These are phyloP conservation scores for Papilio gigon DNA, from an alignment of 2,888 invertebrate genomes.

Conservation along the genomic window DNA sequence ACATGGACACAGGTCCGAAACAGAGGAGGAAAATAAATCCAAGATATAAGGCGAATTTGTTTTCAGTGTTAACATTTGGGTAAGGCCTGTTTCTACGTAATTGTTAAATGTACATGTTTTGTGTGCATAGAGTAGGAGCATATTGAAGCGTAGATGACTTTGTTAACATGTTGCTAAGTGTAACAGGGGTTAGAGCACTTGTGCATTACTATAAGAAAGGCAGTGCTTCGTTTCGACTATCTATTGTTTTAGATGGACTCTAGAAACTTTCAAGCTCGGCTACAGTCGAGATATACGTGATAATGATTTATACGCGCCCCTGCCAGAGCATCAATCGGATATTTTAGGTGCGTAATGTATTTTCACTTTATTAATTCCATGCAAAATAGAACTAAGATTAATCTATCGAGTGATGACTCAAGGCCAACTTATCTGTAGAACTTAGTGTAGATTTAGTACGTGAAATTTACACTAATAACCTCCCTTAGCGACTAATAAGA, in stretches of 20 bases:
- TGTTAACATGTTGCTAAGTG: neutral
- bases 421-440: too few relatives aligned
- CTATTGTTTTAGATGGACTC: constrained; percentile 83
- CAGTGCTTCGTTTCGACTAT: neutral
- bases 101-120: too few relatives aligned
- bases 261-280: constrained; percentile 86
- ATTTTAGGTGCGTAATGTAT: constrained; percentile 59
- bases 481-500: too few relatives aligned
- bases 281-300: constrained; percentile 85
- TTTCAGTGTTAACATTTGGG: constrained; percentile 82
- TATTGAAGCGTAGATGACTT: neutral
- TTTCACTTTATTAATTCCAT: neutral
- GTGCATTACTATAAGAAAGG: neutral
- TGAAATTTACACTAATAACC: too few relatives aligned
- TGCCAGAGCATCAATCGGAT: constrained; percentile 86
- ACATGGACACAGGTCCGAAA: constrained; percentile 76
- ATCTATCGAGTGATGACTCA: neutral
- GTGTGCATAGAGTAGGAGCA: too few relatives aligned
- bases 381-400: too few relatives aligned
- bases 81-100: constrained; percentile 52
- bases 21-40: constrained; percentile 73
- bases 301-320: constrained; percentile 85
- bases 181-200: neutral
- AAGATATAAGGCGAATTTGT: constrained; percentile 76
- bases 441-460: too few relatives aligned